Evolutionary conservation across 1,140 invertebrate species (phyloP).

Genomic region (Acromyrmex echinatior): DNA sequence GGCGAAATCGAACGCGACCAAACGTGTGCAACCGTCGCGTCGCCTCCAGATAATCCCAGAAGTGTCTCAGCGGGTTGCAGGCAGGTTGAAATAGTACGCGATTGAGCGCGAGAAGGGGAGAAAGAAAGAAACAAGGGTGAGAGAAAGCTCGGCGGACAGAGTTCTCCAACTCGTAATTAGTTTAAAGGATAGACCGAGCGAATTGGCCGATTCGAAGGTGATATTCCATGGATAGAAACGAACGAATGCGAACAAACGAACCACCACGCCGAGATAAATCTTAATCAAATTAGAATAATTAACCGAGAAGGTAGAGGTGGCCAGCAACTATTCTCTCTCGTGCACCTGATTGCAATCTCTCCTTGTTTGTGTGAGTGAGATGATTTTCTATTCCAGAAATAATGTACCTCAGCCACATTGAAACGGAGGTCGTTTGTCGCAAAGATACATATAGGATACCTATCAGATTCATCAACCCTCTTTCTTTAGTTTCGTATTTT

Average conservation of each 20-base stretch:
- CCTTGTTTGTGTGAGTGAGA: constrained; percentile 1
- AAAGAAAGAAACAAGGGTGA: background rate
- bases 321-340: constrained; percentile 23
- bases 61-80: constrained; percentile 20
- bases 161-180: constrained; percentile 55
- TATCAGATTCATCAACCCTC: background rate
- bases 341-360: constrained; percentile 46
- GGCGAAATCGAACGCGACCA: constrained; percentile 19
- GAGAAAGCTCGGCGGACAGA: background rate
- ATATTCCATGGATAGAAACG: constrained; percentile 51
- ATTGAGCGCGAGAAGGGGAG: constrained; percentile 6
- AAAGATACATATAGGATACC: background rate
- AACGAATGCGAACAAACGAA: constrained; percentile 34
- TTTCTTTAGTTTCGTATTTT: background rate
- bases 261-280: constrained; percentile 53
- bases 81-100: constrained; percentile 12
- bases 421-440: constrained; percentile 9
- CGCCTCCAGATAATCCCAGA: constrained; percentile 27
- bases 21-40: constrained; percentile 12
- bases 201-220: constrained; percentile 41
- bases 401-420: constrained; percentile 8
- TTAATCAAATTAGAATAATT: constrained; percentile 69
- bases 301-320: constrained; percentile 25
- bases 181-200: constrained; percentile 52
- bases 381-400: constrained; percentile 40